Evolutionary conservation across 2,113 vertebrate genomes (phyloP).

Genomic region (Equus przewalskii): DNA sequence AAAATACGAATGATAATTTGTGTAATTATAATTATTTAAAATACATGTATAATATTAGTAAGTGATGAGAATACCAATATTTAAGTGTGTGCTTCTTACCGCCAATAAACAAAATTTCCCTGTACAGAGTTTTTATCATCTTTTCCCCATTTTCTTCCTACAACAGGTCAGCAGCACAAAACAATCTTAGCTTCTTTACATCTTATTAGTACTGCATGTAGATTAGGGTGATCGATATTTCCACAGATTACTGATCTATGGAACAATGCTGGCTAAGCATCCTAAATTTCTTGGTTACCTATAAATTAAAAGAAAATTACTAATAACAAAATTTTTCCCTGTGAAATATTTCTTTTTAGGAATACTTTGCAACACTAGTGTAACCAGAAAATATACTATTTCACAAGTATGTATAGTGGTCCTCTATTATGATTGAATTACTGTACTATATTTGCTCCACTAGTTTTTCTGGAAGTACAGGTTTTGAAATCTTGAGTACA

Average conservation of each 20-base stretch:
- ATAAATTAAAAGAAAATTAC: not conserved
- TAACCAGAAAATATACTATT: not conserved
- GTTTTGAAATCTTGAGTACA: not conserved
- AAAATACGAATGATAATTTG: not conserved
- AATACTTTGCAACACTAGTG: not conserved
- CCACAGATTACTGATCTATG: not conserved
- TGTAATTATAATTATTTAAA: not conserved
- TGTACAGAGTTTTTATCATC: not conserved
- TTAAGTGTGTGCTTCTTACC: not conserved
- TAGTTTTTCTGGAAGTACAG: not conserved
- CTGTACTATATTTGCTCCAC: not conserved
- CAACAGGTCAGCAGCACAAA: not conserved
- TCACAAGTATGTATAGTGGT: not conserved
- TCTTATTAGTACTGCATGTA: not conserved
- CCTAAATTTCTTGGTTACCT: not conserved
- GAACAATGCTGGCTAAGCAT: not conserved
- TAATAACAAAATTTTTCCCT: not conserved
- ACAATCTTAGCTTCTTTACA: not conserved
- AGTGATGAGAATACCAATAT: not conserved
- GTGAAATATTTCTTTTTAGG: not conserved
- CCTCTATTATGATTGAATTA: not conserved
- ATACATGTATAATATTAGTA: not conserved
- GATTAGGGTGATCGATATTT: not conserved
- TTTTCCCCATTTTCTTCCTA: not conserved
- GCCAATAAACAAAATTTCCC: not conserved